phyloP scores from a whole-genome alignment of 1,140 invertebrate genomes.

The Bombyx mori region DNA sequence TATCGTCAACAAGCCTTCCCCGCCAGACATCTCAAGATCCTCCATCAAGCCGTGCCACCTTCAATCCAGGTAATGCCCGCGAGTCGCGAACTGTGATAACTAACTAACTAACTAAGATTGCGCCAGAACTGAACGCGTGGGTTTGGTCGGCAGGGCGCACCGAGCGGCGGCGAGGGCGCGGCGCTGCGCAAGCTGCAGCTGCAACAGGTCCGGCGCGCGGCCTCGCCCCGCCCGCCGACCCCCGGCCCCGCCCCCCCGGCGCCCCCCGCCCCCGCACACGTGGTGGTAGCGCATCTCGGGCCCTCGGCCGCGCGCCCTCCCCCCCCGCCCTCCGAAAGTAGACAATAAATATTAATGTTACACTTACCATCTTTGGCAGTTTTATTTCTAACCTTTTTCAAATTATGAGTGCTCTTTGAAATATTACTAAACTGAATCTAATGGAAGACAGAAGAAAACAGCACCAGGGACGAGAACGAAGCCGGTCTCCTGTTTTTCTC shows the following conservation, averaged over 20 bases:
- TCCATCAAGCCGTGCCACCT: slow-evolving; percentile 31
- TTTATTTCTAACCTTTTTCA: background rate
- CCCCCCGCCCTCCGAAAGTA: slow-evolving; percentile 9
- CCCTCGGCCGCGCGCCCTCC: slow-evolving; percentile 11
- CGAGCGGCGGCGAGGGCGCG: slow-evolving; percentile 16
- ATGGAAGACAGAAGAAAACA: no score
- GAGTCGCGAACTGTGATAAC: background rate
- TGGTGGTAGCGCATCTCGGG: slow-evolving; percentile 19
- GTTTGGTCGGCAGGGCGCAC: slow-evolving; percentile 4
- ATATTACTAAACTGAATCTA: background rate
- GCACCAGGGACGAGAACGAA: no score
- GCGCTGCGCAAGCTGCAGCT: slow-evolving; percentile 45
- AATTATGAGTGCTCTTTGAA: background rate
- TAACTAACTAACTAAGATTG: background rate
- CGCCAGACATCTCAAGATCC: slow-evolving; percentile 47
- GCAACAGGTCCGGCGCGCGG: slow-evolving; percentile 36
- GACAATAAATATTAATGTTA: slow-evolving; percentile 3
- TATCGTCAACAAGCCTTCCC: slow-evolving; percentile 30
- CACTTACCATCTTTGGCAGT: background rate
- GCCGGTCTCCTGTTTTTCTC: no score
- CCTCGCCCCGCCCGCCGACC: slow-evolving; percentile 7
- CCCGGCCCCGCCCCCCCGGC: slow-evolving; percentile 15
- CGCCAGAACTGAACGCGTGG: background rate
- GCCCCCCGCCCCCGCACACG: slow-evolving; percentile 18
- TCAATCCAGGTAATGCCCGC: slow-evolving; percentile 26